Evolutionary conservation across 53 echinoderm and acorn worm species (phyloP).

Genomic region (Mesocentrotus franciscanus): DNA sequence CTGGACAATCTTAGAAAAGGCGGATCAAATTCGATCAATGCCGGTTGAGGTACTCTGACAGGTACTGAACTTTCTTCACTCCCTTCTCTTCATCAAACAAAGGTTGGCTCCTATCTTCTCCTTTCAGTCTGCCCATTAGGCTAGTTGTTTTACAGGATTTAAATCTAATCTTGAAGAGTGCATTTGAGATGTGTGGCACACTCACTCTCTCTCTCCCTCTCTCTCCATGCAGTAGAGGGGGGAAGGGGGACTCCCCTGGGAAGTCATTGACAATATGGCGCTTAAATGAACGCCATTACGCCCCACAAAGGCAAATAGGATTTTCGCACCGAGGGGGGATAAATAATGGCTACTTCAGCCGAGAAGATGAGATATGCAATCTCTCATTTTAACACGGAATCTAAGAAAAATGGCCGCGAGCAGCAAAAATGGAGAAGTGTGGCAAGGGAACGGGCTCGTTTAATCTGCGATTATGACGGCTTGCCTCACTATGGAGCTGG

Average conservation of each 20-base stretch:
- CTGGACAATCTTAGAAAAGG: constrained; percentile 56
- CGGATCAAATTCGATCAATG: constrained; percentile 60
- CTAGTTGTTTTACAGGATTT: constrained; percentile 60
- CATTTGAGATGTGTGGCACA: constrained; percentile 46
- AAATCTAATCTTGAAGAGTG: constrained; percentile 58
- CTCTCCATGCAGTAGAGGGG: constrained; percentile 13
- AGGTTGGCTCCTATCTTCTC: constrained; percentile 41
- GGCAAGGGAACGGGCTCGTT: constrained; percentile 59
- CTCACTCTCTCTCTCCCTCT: background rate
- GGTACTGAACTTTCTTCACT: constrained; percentile 44
- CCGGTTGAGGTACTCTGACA: constrained; percentile 42
- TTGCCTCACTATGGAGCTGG: constrained; percentile 37
- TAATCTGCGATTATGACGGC: constrained; percentile 61
- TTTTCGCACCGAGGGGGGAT: constrained; percentile 68
- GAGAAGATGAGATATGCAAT: constrained; percentile 67
- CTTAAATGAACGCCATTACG: constrained; percentile 68
- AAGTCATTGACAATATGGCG: constrained; percentile 67
- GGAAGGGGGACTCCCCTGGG: constrained; percentile 54
- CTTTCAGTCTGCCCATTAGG: constrained; percentile 43
- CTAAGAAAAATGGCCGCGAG: constrained; percentile 55
- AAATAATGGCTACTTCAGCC: constrained; percentile 68
- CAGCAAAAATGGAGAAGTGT: constrained; percentile 55
- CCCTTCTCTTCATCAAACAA: background rate
- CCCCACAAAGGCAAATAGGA: constrained; percentile 68
- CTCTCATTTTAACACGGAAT: constrained; percentile 64